Conservation (phyloP, 2,888 invertebrate genomes). For the Ptychoptera contaminata region DNA sequence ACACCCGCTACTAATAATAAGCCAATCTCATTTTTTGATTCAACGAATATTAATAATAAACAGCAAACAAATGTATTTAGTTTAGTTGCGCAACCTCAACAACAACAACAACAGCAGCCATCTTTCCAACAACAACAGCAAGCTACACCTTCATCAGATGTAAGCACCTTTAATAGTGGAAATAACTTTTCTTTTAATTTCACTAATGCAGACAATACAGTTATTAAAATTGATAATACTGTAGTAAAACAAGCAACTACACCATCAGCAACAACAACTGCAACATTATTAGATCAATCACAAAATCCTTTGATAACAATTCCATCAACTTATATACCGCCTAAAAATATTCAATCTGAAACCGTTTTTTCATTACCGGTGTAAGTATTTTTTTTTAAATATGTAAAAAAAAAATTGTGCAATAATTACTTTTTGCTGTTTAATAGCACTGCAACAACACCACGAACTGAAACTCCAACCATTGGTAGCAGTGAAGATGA, state of each 20-base stretch:
- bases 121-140: constrained; percentile 5
- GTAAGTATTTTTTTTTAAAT: too few relatives aligned
- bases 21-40: constrained; percentile 6
- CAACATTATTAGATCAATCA: not conserved
- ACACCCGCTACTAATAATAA: constrained; percentile 19
- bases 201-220: not conserved
- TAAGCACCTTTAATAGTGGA: not conserved
- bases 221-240: not conserved
- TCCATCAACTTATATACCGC: not conserved
- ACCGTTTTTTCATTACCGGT: not conserved
- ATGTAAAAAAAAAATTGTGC: too few relatives aligned
- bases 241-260: not conserved
- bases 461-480: not conserved
- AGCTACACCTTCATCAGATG: not conserved
- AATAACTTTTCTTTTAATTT: too few relatives aligned
- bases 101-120: constrained; percentile 11
- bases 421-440: not conserved
- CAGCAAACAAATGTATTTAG: constrained; percentile 22
- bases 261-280: not conserved
- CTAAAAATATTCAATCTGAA: not conserved
- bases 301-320: not conserved
- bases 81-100: constrained; percentile 19
- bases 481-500: constrained; percentile 3
- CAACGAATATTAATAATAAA: constrained; percentile 8
- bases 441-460: not conserved